Evolutionary conservation across 2,113 vertebrate species (phyloP), one percentile per base, ranked within the genome.

Genomic region (Galemys pyrenaicus): DNA sequence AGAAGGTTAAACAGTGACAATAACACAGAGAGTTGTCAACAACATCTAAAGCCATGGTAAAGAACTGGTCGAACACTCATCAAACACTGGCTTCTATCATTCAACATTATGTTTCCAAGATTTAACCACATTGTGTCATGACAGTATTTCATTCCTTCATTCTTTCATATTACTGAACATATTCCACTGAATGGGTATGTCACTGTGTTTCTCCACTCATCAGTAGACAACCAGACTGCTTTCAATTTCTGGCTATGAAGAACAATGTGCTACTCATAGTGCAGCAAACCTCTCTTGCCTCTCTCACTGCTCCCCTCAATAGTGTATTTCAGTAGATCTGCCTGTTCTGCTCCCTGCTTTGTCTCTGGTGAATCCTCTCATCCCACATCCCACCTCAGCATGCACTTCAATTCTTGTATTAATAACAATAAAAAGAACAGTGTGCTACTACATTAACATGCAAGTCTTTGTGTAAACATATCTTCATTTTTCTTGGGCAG

Each of bases 221-320:
- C 41, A 83, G 37, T 79, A n/a, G 71, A 89, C 30, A 41, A 62
- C 15, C 78, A 71, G 41, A 84, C 13, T 10, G 3, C 62, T 84
- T 89, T 35, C 92, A 94, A 67, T 49, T 77, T 89, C 41, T 49
- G 71, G 54, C 80, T 84, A 78, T 39, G 68, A 78, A 30, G 67
- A 71, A 87, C 37, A 70, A 16, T 19, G 51, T 19, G 17, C 51
- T 54, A 17, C 51, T 54, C 10, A 49, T 49, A 11, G 10, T 11
- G 10, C 7, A 49, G 46, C 46, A 49, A 11, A 49, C 46, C 46
- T 49, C 46, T 49, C 46, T 11, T 49, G 46, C 12, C 7, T 49
- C 2, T 2, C 10, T 11, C 46, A 49, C 46, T 49, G 46, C 46
- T 49, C 46, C 10, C 46, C 46, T 49, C 46, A 49, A 12, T 11